Conservation (phyloP, 2,888 invertebrate genomes). For the Drosophila antonietae region DNA sequence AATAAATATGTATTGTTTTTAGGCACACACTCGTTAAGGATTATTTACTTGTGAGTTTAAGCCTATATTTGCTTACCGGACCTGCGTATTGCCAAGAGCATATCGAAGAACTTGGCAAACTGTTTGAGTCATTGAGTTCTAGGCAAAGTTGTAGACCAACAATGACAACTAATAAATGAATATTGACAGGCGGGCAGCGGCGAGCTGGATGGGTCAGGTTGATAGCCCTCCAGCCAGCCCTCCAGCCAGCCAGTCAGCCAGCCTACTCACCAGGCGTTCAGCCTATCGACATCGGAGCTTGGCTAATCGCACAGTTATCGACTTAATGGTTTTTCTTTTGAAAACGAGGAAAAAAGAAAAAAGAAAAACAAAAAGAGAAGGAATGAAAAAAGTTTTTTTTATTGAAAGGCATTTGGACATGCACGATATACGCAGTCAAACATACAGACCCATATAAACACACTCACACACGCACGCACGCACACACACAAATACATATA, state of each 20-base stretch:
- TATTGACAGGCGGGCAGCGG: slow-evolving; percentile 67
- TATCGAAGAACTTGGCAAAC: slow-evolving; percentile 32
- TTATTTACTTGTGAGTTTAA: not conserved
- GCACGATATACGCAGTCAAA: slow-evolving; percentile 50
- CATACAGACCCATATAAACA: slow-evolving; percentile 15
- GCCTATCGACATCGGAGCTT: slow-evolving; percentile 73
- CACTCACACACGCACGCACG: slow-evolving; percentile 6
- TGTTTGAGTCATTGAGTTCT: slow-evolving; percentile 33
- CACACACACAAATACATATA: not conserved
- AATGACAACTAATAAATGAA: slow-evolving; percentile 76
- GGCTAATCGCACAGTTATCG: slow-evolving; percentile 78
- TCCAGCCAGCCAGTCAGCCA: slow-evolving; percentile 24
- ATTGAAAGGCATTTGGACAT: slow-evolving; percentile 75
- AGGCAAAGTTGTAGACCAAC: slow-evolving; percentile 53
- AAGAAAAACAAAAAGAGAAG: slow-evolving; percentile 10
- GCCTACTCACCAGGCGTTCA: slow-evolving; percentile 24
- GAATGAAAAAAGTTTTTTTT: slow-evolving; percentile 46
- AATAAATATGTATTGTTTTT: not conserved
- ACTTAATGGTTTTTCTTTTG: slow-evolving; percentile 76
- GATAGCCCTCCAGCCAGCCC: slow-evolving; percentile 24
- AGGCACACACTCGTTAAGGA: not conserved
- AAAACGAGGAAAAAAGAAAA: slow-evolving; percentile 28
- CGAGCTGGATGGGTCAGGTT: slow-evolving; percentile 29
- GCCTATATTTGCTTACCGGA: not conserved
- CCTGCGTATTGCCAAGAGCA: slow-evolving; percentile 7